These are phyloP conservation scores for Chelmon rostratus DNA, from an alignment of 2,797 vertebrate species.

Conservation along the genomic window DNA sequence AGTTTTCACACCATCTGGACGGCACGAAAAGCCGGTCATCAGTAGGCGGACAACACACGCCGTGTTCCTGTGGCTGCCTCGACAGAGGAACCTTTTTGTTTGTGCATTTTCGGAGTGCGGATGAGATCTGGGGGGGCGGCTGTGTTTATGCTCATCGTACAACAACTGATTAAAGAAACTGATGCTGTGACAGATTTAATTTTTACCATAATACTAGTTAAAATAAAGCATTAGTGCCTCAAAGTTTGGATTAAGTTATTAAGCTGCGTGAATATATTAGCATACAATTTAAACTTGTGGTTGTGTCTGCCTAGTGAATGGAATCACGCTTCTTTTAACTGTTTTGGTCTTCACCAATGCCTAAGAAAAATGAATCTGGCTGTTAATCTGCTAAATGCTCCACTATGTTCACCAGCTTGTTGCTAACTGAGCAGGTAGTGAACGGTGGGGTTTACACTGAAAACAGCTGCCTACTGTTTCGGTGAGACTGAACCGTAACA, in stretches of 20 bases:
- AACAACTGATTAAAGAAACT: constrained; percentile 26
- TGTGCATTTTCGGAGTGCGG: constrained; percentile 1
- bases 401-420: neutral
- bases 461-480: neutral
- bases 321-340: neutral
- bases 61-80: constrained; percentile 35
- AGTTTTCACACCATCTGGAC: constrained; percentile 47
- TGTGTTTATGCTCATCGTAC: constrained; percentile 19
- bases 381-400: neutral
- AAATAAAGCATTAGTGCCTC: neutral
- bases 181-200: constrained; percentile 17
- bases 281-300: neutral
- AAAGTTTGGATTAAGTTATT: neutral
- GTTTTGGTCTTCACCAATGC: neutral
- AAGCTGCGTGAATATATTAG: neutral
- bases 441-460: neutral
- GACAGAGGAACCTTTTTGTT: constrained; percentile 45
- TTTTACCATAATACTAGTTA: neutral
- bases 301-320: neutral
- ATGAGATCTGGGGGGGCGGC: constrained; percentile 1
- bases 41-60: constrained; percentile 51
- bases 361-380: neutral
- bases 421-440: neutral
- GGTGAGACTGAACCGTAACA: too few species aligned
- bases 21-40: constrained; percentile 54